Conservation (phyloP, 2,888 invertebrate species). For the Drosophila ezoana region DNA sequence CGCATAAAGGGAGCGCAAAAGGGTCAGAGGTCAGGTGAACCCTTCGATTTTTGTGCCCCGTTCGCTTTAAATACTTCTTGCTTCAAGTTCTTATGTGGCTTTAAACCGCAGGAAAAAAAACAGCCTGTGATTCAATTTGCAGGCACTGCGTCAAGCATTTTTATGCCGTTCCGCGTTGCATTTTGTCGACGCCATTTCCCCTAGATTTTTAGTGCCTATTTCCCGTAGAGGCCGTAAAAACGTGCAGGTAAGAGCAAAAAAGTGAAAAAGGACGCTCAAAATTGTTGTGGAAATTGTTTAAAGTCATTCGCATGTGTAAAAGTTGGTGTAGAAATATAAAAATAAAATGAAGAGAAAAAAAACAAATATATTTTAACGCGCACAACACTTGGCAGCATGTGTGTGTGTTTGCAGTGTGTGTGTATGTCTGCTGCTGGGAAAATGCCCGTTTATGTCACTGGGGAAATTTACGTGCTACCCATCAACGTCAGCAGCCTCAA, state of each 20-base stretch:
- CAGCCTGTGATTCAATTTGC: conserved; percentile 57
- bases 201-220: conserved; percentile 69
- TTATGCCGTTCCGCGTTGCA: conserved; percentile 57
- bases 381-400: conserved; percentile 40
- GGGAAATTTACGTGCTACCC: conserved; percentile 68
- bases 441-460: conserved; percentile 67
- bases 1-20: conserved; percentile 55
- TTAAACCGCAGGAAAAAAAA: conserved; percentile 34
- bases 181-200: conserved; percentile 52
- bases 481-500: conserved; percentile 59
- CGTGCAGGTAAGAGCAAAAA: conserved; percentile 28
- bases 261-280: conserved; percentile 21
- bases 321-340: conserved; percentile 39
- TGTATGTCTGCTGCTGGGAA: conserved; percentile 27
- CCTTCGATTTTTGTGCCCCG: conserved; percentile 27
- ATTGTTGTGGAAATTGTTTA: conserved; percentile 65
- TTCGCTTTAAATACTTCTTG: conserved; percentile 8
- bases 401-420: conserved; percentile 4
- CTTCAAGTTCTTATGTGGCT: conserved; percentile 8
- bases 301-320: conserved; percentile 71
- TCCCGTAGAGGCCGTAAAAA: conserved; percentile 54
- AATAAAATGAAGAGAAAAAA: conserved; percentile 8
- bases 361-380: conserved; percentile 41
- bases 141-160: conserved; percentile 64
- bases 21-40: conserved; percentile 37